These are phyloP conservation scores for Calycopis cecrops DNA, from an alignment of 1,140 invertebrate genomes.

Conservation along the genomic window DNA sequence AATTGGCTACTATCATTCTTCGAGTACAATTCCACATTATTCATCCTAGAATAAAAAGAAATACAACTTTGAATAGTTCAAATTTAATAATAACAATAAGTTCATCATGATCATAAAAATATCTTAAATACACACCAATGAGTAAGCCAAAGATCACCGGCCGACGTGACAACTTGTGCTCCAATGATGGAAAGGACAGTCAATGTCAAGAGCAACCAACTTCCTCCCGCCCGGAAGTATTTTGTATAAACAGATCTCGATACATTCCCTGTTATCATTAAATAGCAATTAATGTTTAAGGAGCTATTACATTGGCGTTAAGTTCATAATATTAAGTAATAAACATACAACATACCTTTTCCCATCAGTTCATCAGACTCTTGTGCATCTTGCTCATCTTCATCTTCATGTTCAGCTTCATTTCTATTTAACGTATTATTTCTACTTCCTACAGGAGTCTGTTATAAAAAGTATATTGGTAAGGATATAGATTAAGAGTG, in stretches of 20 bases:
- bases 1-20: conserved; percentile 9
- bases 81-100: background rate
- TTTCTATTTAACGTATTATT: too few species aligned
- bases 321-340: conserved; percentile 4
- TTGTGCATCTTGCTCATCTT: conserved; percentile 39
- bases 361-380: conserved; percentile 63
- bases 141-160: conserved; percentile 86
- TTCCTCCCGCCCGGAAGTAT: conserved; percentile 83
- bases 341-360: conserved; percentile 64
- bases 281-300: background rate
- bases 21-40: conserved; percentile 35
- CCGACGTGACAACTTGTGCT: conserved; percentile 81
- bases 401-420: conserved; percentile 19
- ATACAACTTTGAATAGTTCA: conserved; percentile 1
- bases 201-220: conserved; percentile 75
- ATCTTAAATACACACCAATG: conserved; percentile 75
- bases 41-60: conserved; percentile 47
- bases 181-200: conserved; percentile 79
- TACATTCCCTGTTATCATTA: conserved; percentile 49
- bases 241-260: conserved; percentile 77
- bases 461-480: too few species aligned
- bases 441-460: too few species aligned
- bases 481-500: too few species aligned
- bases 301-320: background rate
- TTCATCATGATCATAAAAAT: too few species aligned